Base-by-base conservation (phyloP, 2,113 vertebrate genomes). In the Xenopus borealis region DNA sequence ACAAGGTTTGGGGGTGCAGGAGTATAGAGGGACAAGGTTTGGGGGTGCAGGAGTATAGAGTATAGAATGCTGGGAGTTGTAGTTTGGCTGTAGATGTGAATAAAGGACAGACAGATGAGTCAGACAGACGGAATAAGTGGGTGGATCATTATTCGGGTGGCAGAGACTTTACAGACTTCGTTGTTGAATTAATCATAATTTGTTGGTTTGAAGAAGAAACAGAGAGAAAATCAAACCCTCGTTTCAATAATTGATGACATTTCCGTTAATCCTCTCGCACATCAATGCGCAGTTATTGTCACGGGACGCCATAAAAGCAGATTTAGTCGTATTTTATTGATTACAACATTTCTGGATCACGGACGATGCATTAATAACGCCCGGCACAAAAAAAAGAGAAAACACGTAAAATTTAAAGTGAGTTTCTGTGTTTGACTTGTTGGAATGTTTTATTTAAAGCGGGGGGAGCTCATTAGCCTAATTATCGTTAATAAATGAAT, bases 271-370 rank as follows among this genome's bases (percentile, higher is more conserved):
- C 50, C 30, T 61, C 30, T 77, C 70, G 66, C 58, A 77, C 74
- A 70, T 77, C 74, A 70, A 70, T 70, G 74, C 47, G 67, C 45
- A 46, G 20, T 19, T 63, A 77, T 64, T 44, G 67, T 64, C 74
- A 55, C 33, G 74, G 74, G 74, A 77, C 19, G 30, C 14, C 33
- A 77, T 77, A 70, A 77, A 77, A 77, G 74, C 74, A 13, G 59
- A 77, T 77, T 58, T 57, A 10, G 74, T 77, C 74, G 70, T 77
- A 69, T 77, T 77, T 77, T 77, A 77, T 77, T 77, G 74, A 77
- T 77, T 77, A 70, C 74, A 70, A 69, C 66, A 62, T 67, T 62
- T 76, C 69, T 76, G 62, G 69, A 69, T 76, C 73, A 55, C 58
- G 64, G 66, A 20, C 74, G 12, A 69, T 70, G 74, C 74, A 77